phyloP scores from a whole-genome alignment of 1,140 invertebrate genomes.

The Acromyrmex echinatior region DNA sequence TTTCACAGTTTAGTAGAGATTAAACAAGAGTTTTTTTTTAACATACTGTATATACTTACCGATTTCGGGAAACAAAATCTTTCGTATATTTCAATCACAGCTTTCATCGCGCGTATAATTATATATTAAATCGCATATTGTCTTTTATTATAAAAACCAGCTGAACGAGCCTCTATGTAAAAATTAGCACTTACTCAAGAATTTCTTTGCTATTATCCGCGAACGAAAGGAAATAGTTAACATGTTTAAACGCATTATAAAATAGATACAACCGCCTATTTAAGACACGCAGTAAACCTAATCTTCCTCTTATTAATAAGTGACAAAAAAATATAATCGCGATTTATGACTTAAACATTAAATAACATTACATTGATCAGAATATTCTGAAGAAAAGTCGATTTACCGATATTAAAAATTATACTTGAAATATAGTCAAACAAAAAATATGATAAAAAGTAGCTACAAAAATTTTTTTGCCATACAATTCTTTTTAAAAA shows the following conservation, averaged over 20 bases:
- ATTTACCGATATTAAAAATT: conserved; percentile 31
- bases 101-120: conserved; percentile 38
- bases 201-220: conserved; percentile 25
- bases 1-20: conserved; percentile 42
- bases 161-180: conserved; percentile 6
- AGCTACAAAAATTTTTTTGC: neutral
- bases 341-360: conserved; percentile 20
- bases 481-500: conserved; percentile 12
- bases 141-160: conserved; percentile 13
- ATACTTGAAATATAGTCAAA: neutral
- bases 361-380: conserved; percentile 15
- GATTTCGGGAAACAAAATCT: conserved; percentile 46
- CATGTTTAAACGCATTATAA: neutral
- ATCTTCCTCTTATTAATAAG: conserved; percentile 25
- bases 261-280: neutral
- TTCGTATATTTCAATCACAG: conserved; percentile 64
- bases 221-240: neutral
- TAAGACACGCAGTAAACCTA: neutral
- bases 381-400: conserved; percentile 15
- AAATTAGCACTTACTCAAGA: conserved; percentile 8
- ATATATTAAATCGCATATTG: conserved; percentile 23
- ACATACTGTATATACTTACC: conserved; percentile 74
- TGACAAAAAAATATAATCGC: neutral
- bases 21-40: conserved; percentile 60
- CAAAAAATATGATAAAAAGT: neutral